phyloP scores from a whole-genome alignment of 1,140 invertebrate species.

The Anagrus nilaparvatae region DNA sequence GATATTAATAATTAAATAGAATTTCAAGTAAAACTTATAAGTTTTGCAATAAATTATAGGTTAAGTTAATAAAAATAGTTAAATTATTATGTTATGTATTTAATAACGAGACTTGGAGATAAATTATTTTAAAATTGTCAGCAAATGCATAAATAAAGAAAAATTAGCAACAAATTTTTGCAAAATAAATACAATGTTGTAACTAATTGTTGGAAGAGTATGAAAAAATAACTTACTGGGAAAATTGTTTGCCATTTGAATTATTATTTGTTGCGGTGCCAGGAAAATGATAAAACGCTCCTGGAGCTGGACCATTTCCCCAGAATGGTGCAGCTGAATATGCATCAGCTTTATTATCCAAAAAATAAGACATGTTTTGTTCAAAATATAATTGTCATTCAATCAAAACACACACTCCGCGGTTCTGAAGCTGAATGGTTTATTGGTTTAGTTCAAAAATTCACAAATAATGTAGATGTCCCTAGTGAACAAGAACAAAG shows the following conservation, averaged over 20 bases:
- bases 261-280: constrained; percentile 30
- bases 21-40: constrained; percentile 3
- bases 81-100: too few relatives aligned
- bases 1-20: constrained; percentile 23
- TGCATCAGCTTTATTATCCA: constrained; percentile 19
- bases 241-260: constrained; percentile 41
- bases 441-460: too few relatives aligned
- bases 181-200: constrained; percentile 4
- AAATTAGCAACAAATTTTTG: too few relatives aligned
- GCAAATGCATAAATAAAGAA: too few relatives aligned
- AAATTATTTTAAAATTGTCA: too few relatives aligned
- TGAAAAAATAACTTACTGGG: constrained; percentile 50
- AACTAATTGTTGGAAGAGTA: neutral
- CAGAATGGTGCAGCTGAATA: constrained; percentile 44
- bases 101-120: too few relatives aligned
- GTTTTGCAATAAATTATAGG: too few relatives aligned
- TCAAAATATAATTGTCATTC: constrained; percentile 17
- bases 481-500: too few relatives aligned
- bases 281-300: constrained; percentile 61
- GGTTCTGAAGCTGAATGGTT: too few relatives aligned
- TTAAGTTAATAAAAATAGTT: too few relatives aligned
- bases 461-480: too few relatives aligned
- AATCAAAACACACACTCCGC: neutral
- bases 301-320: constrained; percentile 63
- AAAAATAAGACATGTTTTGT: constrained; percentile 28